Percentiles rank a stretch among this genome's conserved stretches.
These are phyloP conservation scores for Rhinophrynus dorsalis DNA, from an alignment of 2,797 vertebrate species.

Conservation along the genomic window DNA sequence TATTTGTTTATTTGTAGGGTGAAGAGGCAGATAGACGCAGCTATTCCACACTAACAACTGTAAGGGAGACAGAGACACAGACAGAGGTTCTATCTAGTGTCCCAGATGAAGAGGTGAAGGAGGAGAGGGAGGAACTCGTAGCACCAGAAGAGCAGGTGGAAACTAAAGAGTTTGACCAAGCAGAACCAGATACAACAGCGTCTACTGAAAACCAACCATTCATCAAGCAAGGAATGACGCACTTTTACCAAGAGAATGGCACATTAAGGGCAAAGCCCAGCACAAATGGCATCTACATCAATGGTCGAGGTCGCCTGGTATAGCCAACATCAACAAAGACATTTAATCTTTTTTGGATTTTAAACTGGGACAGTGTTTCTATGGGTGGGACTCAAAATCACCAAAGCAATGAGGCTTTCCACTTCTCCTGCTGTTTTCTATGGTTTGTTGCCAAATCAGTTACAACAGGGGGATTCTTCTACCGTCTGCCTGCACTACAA, in stretches of 20 bases:
- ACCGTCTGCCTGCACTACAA: too few relatives aligned
- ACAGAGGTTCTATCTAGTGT: constrained; percentile 73
- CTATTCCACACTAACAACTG: constrained; percentile 82
- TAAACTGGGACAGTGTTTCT: too few relatives aligned
- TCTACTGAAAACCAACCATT: constrained; percentile 74
- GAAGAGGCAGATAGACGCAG: constrained; percentile 75
- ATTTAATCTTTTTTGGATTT: too few relatives aligned
- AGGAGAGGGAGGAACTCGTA: constrained; percentile 57
- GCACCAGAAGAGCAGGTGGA: constrained; percentile 59
- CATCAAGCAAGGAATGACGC: constrained; percentile 79
- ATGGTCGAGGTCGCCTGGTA: constrained; percentile 86
- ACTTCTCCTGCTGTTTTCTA: too few relatives aligned
- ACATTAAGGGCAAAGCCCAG: constrained; percentile 72
- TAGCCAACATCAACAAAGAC: constrained; percentile 59
- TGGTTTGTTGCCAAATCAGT: too few relatives aligned
- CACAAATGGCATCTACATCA: constrained; percentile 68
- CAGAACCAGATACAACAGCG: constrained; percentile 65
- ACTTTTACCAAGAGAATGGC: constrained; percentile 81
- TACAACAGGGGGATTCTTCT: too few relatives aligned
- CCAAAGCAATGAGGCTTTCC: too few relatives aligned
- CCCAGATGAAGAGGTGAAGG: constrained; percentile 56
- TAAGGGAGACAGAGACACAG: constrained; percentile 72
- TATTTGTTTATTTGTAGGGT: constrained; percentile 63
- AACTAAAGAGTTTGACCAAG: constrained; percentile 47
- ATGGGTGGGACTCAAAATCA: too few relatives aligned